Base-by-base conservation (phyloP, 2,888 invertebrate genomes). In the Slavum lentiscoides region DNA sequence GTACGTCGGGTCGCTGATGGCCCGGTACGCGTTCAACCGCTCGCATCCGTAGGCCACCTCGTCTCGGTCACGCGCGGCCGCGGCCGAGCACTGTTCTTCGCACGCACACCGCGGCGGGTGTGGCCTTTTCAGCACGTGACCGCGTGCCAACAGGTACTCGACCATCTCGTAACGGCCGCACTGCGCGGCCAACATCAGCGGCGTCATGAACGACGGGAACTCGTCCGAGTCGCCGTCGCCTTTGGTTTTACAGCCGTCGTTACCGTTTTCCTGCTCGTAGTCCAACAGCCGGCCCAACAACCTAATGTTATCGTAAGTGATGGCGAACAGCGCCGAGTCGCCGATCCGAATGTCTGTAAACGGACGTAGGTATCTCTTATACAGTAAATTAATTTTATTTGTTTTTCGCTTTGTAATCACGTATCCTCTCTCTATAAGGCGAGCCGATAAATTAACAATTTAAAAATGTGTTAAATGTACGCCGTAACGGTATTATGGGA, bases 161-260 rank as follows among this genome's bases (percentile, higher is more conserved):
- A 82, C 59, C 37, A 11, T 68, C 53, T 82, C 81, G 49, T 74
- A 74, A 1, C 53, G 68, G 21, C 81, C 74, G 9, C 68, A 74
- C 39, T 74, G 74, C 30, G 81, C 62, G n/a, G 81, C 81, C 73
- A 82, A 37, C 74, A 68, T 21, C 59, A 82, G 49, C 19, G 81
- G 74, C n/a, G 68, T 74, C 59, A 74, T 67, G 61, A 37, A 67
- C 39, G 9, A 4, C 30, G 74, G 66, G 15, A 72, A 74, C 74
- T 67, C 74, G 17, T 82, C 68, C 49, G 74, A 69, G n/a, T 61
- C 53, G 17, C 2, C 13, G 11, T 13, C n/a, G 58, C 3, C 70
- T 1, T 39, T 11, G 15, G 53, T 49, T 11, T n/a, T n/a, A 15
- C 37, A 21, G 43, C 17, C 23, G 37, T 4, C 23, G 17, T 9